Evolutionary conservation across 2,888 invertebrate genomes (phyloP).

Genomic region (Danaus chrysippus): DNA sequence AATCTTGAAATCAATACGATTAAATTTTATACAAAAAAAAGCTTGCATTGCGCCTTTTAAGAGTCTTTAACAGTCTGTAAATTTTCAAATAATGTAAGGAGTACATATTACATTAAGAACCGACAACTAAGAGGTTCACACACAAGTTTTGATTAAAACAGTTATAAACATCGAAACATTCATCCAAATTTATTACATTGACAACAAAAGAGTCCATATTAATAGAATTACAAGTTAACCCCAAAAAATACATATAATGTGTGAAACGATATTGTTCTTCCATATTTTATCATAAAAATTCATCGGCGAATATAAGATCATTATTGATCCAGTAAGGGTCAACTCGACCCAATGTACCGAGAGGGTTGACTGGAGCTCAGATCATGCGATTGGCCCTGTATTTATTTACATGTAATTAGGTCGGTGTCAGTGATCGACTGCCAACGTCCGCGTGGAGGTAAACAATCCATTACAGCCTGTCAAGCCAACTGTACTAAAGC

Average conservation of each 20-base stretch:
- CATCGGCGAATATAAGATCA: slow-evolving; percentile 20
- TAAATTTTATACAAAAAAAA: neutral
- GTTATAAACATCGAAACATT: no score
- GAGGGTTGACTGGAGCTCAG: slow-evolving; percentile 44
- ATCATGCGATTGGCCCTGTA: slow-evolving; percentile 48
- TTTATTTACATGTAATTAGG: slow-evolving; percentile 76
- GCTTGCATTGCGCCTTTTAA: no score
- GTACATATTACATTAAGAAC: no score
- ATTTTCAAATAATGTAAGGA: no score
- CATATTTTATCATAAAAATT: slow-evolving; percentile 24
- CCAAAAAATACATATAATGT: neutral
- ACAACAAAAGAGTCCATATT: neutral
- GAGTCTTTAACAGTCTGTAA: no score
- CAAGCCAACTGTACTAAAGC: slow-evolving; percentile 40
- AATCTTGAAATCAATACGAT: neutral
- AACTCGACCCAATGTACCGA: slow-evolving; percentile 31
- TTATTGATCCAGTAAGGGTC: slow-evolving; percentile 24
- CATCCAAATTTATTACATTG: no score
- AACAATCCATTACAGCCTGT: slow-evolving; percentile 71
- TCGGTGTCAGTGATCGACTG: slow-evolving; percentile 66
- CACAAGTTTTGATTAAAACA: no score
- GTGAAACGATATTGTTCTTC: slow-evolving; percentile 9
- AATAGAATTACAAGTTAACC: neutral
- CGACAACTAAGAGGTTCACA: no score
- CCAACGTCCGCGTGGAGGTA: slow-evolving; percentile 62